Conservation (phyloP, 2,113 vertebrate genomes). For the Smithornis capensis region DNA sequence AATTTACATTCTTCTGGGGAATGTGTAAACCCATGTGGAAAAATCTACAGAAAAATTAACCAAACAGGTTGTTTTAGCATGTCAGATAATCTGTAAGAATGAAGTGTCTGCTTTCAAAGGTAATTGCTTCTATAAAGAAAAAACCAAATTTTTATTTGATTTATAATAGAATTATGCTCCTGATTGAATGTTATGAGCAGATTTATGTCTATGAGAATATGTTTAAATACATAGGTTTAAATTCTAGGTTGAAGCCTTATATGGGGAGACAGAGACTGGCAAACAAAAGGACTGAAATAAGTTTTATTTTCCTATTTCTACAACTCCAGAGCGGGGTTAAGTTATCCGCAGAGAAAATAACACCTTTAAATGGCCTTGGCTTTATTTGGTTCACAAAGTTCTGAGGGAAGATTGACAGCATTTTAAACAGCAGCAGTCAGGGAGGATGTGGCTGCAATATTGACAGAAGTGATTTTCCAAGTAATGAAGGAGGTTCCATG, state of each 20-base stretch:
- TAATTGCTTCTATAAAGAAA: neutral
- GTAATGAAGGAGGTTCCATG: conserved; percentile 70
- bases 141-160: neutral
- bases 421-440: conserved; percentile 66
- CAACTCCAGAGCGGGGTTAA: neutral
- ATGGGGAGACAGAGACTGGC: neutral
- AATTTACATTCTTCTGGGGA: conserved; percentile 6
- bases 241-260: neutral
- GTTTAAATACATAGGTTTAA: neutral
- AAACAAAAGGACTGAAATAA: conserved; percentile 46
- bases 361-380: conserved; percentile 58
- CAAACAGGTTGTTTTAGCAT: neutral
- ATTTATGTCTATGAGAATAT: neutral
- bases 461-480: conserved; percentile 70
- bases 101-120: conserved; percentile 3
- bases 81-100: neutral
- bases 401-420: conserved; percentile 66
- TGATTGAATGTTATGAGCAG: neutral
- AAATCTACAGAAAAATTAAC: neutral
- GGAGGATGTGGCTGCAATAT: conserved; percentile 59
- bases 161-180: neutral
- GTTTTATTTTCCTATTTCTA: conserved; percentile 54
- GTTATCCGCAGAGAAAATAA: conserved; percentile 63
- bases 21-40: neutral
- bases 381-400: conserved; percentile 68